Evolutionary conservation across 2,888 invertebrate species (phyloP).

Genomic region (Morpho deidamia): DNA sequence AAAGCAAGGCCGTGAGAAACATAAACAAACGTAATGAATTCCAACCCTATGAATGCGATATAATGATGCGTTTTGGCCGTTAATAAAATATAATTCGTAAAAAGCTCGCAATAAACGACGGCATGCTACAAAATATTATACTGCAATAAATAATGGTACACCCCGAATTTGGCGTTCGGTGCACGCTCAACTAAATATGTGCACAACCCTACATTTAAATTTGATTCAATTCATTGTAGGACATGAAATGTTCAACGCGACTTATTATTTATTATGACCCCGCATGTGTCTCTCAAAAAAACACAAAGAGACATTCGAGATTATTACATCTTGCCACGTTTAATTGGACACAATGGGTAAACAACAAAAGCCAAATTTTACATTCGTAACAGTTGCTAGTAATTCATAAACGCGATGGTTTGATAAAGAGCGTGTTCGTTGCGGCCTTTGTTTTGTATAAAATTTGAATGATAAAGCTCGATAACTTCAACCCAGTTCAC

Average conservation of each 20-base stretch:
- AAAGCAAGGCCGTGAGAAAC: slow-evolving; percentile 55
- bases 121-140: slow-evolving; percentile 72
- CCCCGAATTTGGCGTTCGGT: slow-evolving; percentile 67
- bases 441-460: slow-evolving; percentile 60
- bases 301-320: slow-evolving; percentile 70
- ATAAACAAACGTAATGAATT: slow-evolving; percentile 67
- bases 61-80: slow-evolving; percentile 65
- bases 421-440: slow-evolving; percentile 53
- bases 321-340: slow-evolving; percentile 74
- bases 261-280: slow-evolving; percentile 68
- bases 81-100: slow-evolving; percentile 71
- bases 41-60: slow-evolving; percentile 64
- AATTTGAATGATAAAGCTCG: slow-evolving; percentile 72
- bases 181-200: slow-evolving; percentile 59
- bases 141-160: slow-evolving; percentile 74
- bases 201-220: slow-evolving; percentile 69
- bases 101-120: slow-evolving; percentile 63
- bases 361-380: slow-evolving; percentile 62
- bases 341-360: slow-evolving; percentile 74
- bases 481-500: slow-evolving; percentile 45
- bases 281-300: slow-evolving; percentile 68
- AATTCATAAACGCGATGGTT: slow-evolving; percentile 33
- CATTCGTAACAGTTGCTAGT: slow-evolving; percentile 69
- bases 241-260: slow-evolving; percentile 47
- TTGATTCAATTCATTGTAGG: slow-evolving; percentile 68